These are phyloP conservation scores for Drosophila ezoana DNA, from an alignment of 2,888 invertebrate species.

Conservation along the genomic window DNA sequence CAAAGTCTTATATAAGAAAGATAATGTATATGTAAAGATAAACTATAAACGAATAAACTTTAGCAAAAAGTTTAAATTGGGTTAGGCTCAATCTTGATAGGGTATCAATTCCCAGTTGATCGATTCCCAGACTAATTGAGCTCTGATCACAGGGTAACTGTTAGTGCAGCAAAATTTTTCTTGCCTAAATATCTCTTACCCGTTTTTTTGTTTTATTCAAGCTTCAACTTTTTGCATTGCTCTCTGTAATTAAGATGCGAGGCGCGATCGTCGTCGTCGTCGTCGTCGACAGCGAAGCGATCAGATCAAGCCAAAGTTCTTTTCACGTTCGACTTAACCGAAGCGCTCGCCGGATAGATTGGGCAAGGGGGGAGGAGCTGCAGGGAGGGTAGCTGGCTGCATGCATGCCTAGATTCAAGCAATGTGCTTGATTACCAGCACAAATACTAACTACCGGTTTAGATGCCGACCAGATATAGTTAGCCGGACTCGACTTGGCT, in stretches of 20 bases:
- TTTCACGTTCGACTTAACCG: constrained; percentile 35
- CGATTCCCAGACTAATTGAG: too few relatives aligned
- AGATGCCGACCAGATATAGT: constrained; percentile 63
- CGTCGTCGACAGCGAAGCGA: constrained; percentile 45
- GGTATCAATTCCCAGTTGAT: too few relatives aligned
- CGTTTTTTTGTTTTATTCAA: constrained; percentile 29
- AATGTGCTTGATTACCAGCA: constrained; percentile 78
- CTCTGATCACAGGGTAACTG: constrained; percentile 1
- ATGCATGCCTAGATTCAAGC: constrained; percentile 76
- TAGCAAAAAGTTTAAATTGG: too few relatives aligned
- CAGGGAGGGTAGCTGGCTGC: constrained; percentile 28
- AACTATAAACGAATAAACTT: too few relatives aligned
- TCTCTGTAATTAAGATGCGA: constrained; percentile 79
- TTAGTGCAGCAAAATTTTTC: not conserved
- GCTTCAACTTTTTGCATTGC: constrained; percentile 58
- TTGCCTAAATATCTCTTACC: not conserved
- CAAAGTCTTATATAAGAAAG: too few relatives aligned
- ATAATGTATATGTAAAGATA: too few relatives aligned
- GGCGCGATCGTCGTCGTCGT: constrained; percentile 67
- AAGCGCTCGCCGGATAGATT: not conserved
- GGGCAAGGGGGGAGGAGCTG: not conserved
- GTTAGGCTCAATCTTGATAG: too few relatives aligned
- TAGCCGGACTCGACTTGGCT: constrained; percentile 15
- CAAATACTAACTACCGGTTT: constrained; percentile 78
- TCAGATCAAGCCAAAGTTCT: constrained; percentile 72